phyloP scores from a whole-genome alignment of 37 sponge, comb jelly and placozoan genomes.

The Geodia barretti region DNA sequence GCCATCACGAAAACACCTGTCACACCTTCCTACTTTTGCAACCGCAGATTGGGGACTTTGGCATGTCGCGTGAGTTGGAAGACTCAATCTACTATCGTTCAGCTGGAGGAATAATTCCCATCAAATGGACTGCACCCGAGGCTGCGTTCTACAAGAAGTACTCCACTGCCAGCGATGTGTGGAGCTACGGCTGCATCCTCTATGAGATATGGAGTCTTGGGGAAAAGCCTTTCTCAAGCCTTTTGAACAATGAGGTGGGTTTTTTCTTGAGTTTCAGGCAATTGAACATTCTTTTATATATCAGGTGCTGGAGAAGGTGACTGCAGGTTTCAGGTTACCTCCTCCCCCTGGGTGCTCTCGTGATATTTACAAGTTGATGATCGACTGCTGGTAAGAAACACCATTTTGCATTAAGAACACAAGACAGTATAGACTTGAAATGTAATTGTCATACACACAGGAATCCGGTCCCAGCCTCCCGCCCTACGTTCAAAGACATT shows the following conservation, averaged over 20 bases:
- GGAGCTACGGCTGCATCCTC: slow-evolving; percentile 47
- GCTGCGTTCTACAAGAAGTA: slow-evolving; percentile 51
- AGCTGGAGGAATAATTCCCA: slow-evolving; percentile 35
- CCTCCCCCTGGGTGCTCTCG: slow-evolving; percentile 56
- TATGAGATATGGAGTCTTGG: slow-evolving; percentile 66
- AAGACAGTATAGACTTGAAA: not conserved
- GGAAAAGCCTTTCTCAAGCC: slow-evolving; percentile 23
- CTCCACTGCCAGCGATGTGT: slow-evolving; percentile 65
- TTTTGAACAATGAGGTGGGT: slow-evolving; percentile 37
- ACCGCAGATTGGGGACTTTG: slow-evolving; percentile 55
- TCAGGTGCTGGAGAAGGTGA: not conserved
- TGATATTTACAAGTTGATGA: slow-evolving; percentile 32
- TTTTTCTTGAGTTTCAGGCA: too few species aligned
- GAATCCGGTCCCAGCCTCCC: not conserved
- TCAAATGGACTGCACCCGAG: slow-evolving; percentile 67
- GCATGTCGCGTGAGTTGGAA: slow-evolving; percentile 26
- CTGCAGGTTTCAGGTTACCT: slow-evolving; percentile 13
- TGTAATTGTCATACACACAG: not conserved
- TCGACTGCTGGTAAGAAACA: slow-evolving; percentile 31
- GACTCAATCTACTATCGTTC: slow-evolving; percentile 27
- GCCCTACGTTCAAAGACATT: not conserved
- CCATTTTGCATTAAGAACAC: not conserved
- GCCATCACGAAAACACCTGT: too few species aligned
- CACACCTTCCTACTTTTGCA: not conserved
- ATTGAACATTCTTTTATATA: too few species aligned